A percentile compares a stretch with the other conserved stretches of the same genome.
Evolutionary conservation across 2,888 invertebrate genomes (phyloP).

Genomic region (Aporophyla nigra): DNA sequence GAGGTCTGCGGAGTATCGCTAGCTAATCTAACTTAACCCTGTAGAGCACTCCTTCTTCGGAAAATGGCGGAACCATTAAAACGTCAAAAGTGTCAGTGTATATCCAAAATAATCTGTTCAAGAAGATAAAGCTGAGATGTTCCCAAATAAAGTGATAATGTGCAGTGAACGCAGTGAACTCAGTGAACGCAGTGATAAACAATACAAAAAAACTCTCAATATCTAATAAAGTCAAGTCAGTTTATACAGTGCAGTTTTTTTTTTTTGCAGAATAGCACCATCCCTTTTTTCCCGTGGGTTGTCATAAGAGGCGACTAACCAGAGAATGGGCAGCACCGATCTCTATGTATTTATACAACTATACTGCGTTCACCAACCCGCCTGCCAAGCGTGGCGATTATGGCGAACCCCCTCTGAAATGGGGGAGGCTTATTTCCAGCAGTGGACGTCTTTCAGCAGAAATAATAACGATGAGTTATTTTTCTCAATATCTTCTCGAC

Average conservation of each 20-base stretch:
- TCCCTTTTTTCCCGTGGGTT: too few species aligned
- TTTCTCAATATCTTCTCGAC: neutral
- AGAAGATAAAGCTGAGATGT: slow-evolving; percentile 14
- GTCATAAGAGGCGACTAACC: too few species aligned
- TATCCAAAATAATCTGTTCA: slow-evolving; percentile 29
- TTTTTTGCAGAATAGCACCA: neutral
- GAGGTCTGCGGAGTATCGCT: neutral
- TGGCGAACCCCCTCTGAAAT: too few species aligned
- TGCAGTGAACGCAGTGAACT: slow-evolving; percentile 15
- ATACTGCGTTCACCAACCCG: too few species aligned
- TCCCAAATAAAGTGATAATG: slow-evolving; percentile 29
- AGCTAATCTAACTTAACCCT: neutral
- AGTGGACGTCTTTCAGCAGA: too few species aligned
- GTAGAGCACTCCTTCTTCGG: slow-evolving; percentile 22
- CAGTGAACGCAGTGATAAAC: slow-evolving; percentile 18
- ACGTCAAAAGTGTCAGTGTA: slow-evolving; percentile 8
- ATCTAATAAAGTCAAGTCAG: slow-evolving; percentile 40
- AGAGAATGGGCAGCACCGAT: too few species aligned
- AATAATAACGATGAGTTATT: too few species aligned
- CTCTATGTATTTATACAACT: too few species aligned
- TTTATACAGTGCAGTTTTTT: slow-evolving; percentile 12
- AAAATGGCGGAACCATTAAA: neutral
- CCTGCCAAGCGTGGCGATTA: too few species aligned
- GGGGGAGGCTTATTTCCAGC: too few species aligned
- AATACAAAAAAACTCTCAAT: slow-evolving; percentile 21